Evolutionary conservation across 2,113 vertebrate species (phyloP).

Genomic region (Pogona vitticeps): DNA sequence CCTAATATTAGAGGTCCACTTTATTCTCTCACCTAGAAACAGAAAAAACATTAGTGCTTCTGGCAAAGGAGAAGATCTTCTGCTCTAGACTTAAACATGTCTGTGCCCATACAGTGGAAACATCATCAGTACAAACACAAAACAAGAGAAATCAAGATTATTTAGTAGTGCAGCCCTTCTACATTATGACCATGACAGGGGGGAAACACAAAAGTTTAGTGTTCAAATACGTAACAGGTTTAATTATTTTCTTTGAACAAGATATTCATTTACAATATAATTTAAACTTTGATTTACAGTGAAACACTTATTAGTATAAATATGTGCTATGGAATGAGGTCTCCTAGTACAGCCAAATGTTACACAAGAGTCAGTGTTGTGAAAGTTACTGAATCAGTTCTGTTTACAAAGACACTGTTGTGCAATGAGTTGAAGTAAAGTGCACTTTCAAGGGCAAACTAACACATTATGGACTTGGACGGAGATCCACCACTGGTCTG

Average conservation of each 20-base stretch:
- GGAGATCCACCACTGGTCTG: neutral
- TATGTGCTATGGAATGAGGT: neutral
- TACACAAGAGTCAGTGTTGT: slow-evolving; percentile 23
- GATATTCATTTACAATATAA: neutral
- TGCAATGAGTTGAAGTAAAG: slow-evolving; percentile 37
- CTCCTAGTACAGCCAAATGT: slow-evolving; percentile 9
- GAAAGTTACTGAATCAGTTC: slow-evolving; percentile 13
- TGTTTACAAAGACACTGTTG: neutral
- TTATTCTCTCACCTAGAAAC: neutral
- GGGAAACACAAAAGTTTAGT: neutral
- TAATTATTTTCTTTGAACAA: neutral
- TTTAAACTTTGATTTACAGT: neutral
- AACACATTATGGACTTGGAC: neutral
- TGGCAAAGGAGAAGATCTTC: neutral
- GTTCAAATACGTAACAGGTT: neutral
- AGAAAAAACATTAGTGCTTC: neutral
- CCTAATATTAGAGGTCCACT: neutral
- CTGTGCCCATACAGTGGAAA: neutral
- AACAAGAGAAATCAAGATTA: slow-evolving; percentile 12
- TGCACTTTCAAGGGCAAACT: neutral
- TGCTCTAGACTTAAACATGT: neutral
- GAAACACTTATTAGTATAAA: neutral
- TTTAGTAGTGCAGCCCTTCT: fast-evolving
- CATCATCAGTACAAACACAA: neutral
- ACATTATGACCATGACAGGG: neutral